A percentile compares a stretch with the other conserved stretches of the same genome.
Evolutionary conservation across 2,113 vertebrate genomes (phyloP).

Genomic region (Microtus oregoni): DNA sequence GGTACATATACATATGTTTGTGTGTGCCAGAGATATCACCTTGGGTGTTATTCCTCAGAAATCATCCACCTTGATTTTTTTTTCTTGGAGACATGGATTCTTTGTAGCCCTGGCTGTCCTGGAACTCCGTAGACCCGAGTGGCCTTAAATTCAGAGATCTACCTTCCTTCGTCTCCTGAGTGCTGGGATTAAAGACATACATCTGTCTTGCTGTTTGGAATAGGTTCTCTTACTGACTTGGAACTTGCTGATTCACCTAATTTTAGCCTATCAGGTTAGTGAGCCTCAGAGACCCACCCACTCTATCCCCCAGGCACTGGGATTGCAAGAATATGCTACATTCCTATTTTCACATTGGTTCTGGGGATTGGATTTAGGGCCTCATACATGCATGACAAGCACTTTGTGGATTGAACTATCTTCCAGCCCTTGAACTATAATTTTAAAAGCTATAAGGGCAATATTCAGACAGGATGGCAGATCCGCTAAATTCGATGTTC

Average conservation of each 20-base stretch:
- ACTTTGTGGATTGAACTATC: not conserved
- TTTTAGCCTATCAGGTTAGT: not conserved
- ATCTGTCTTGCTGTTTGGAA: not conserved
- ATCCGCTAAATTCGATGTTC: not conserved
- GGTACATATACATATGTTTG: not conserved
- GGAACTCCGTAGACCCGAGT: not conserved
- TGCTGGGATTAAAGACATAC: not conserved
- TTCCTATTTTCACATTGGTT: not conserved
- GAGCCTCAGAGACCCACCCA: not conserved
- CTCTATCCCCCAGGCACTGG: not conserved
- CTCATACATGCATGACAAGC: not conserved
- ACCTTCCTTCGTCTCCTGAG: not conserved
- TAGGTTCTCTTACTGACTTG: not conserved
- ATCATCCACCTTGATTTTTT: not conserved
- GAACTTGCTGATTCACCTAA: not conserved
- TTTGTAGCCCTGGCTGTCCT: not conserved
- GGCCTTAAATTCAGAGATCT: not conserved
- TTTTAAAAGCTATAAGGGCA: slow-evolving; percentile 47
- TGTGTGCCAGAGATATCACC: not conserved
- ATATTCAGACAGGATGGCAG: not conserved
- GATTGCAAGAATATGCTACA: not conserved
- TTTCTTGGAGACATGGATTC: not conserved
- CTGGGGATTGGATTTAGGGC: not conserved
- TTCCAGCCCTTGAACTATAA: not conserved
- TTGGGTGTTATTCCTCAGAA: not conserved